These are phyloP conservation scores for Micrasema minimum DNA, from an alignment of 1,140 invertebrate species.

Conservation along the genomic window DNA sequence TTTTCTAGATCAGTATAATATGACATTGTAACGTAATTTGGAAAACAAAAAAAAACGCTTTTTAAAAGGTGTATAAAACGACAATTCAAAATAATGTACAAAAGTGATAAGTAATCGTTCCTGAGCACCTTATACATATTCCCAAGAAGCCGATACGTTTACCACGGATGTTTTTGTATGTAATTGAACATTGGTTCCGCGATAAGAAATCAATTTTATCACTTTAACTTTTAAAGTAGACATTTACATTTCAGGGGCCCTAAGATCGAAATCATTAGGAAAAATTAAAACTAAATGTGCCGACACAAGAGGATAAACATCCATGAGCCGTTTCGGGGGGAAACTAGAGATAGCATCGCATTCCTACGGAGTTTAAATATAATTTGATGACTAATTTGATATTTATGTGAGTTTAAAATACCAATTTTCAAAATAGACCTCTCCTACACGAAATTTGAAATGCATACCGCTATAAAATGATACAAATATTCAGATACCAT, in stretches of 20 bases:
- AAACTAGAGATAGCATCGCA: slow-evolving; percentile 42
- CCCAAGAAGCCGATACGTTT: no score
- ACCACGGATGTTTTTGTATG: no score
- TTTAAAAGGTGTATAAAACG: no score
- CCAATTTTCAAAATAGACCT: background rate
- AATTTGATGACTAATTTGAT: slow-evolving; percentile 46
- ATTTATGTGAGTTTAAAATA: slow-evolving; percentile 37
- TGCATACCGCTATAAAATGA: no score
- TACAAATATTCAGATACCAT: no score
- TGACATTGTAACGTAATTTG: no score
- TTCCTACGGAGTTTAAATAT: slow-evolving; percentile 35
- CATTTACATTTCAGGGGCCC: slow-evolving; percentile 19
- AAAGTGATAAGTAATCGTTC: no score
- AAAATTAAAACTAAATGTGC: slow-evolving; percentile 15
- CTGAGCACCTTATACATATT: no score
- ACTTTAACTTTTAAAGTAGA: slow-evolving; percentile 10
- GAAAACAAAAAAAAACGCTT: no score
- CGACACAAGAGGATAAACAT: slow-evolving; percentile 6
- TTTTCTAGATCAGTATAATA: no score
- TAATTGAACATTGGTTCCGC: slow-evolving; percentile 44
- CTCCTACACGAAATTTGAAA: no score
- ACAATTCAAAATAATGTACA: no score
- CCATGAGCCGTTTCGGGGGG: background rate
- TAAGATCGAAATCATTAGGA: slow-evolving; percentile 6
- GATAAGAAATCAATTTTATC: slow-evolving; percentile 46